Conservation (phyloP, 2,113 vertebrate species). For the Excalfactoria chinensis region DNA sequence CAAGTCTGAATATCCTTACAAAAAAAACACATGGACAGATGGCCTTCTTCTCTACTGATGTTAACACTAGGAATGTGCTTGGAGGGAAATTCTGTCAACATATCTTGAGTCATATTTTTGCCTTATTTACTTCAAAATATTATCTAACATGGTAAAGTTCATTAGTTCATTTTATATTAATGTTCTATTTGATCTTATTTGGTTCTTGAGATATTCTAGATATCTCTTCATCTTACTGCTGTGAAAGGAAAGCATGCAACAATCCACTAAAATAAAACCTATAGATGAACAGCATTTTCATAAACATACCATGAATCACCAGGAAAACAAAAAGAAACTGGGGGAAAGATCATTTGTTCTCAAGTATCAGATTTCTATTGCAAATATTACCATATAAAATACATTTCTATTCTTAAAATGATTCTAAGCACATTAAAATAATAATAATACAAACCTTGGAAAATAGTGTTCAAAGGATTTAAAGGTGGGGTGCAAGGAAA, state of each 20-base stretch:
- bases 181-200: not conserved
- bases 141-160: not conserved
- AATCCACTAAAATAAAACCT: not conserved
- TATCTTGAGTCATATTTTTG: not conserved
- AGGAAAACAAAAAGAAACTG: not conserved
- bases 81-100: constrained; percentile 30
- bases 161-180: not conserved
- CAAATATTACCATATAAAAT: not conserved
- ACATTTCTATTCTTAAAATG: not conserved
- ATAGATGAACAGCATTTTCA: not conserved
- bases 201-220: not conserved
- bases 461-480: not conserved
- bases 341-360: not conserved
- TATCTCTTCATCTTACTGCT: not conserved
- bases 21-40: constrained; percentile 49
- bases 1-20: not conserved
- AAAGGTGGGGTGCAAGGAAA: not conserved
- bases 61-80: constrained; percentile 24
- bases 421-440: not conserved
- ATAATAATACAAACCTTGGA: not conserved
- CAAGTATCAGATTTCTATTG: not conserved
- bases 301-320: not conserved
- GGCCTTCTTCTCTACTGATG: constrained; percentile 25
- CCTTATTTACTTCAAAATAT: constrained; percentile 32
- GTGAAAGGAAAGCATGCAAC: not conserved